Percentiles rank a stretch among this genome's conserved stretches.
Evolutionary conservation across 1,140 invertebrate genomes (phyloP).

Genomic region (Anoplophora glabripennis): DNA sequence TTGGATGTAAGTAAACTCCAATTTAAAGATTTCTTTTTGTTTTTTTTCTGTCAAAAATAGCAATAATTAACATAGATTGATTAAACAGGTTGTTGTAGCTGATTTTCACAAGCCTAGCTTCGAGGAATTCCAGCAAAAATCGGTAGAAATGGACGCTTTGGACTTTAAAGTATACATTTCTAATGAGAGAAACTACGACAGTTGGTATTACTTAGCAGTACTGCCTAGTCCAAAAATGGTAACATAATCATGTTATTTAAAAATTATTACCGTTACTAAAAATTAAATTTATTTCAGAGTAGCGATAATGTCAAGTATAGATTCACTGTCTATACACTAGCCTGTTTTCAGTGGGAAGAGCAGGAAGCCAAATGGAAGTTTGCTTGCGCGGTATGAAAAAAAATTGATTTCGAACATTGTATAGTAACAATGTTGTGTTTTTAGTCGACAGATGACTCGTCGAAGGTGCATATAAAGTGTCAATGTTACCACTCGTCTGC

Average conservation of each 20-base stretch:
- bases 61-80: no score
- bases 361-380: slow-evolving; percentile 14
- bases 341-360: slow-evolving; percentile 21
- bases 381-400: slow-evolving; percentile 12
- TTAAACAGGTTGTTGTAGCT: slow-evolving; percentile 14
- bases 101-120: slow-evolving; percentile 21
- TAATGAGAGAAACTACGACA: slow-evolving; percentile 7
- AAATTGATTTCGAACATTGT: not conserved
- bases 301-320: not conserved
- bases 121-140: slow-evolving; percentile 10
- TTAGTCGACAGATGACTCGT: not conserved
- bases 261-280: no score
- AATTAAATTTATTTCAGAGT: not conserved
- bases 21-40: no score
- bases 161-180: not conserved
- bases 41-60: no score
- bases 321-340: slow-evolving; percentile 17
- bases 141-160: not conserved
- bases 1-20: slow-evolving; percentile 20
- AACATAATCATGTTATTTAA: not conserved
- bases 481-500: slow-evolving; percentile 16
- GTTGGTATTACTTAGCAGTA: slow-evolving; percentile 25
- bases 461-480: not conserved
- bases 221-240: slow-evolving; percentile 17
- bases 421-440: not conserved